These are phyloP conservation scores for Pelecanoides urinatrix DNA, from an alignment of 2,113 vertebrate species.

Conservation along the genomic window DNA sequence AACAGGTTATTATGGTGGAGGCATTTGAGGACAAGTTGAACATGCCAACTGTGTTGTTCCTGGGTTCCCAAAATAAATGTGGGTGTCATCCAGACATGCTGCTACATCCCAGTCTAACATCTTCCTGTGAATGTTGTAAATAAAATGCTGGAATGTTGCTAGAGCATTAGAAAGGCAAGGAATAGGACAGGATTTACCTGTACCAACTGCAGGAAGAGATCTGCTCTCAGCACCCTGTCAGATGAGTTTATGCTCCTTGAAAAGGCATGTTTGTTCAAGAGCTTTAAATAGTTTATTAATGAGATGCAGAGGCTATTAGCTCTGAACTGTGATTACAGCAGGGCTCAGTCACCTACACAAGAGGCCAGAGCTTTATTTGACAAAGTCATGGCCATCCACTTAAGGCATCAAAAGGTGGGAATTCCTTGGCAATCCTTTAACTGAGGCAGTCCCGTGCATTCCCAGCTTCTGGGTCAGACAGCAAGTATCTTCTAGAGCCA, in stretches of 20 bases:
- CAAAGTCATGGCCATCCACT: not conserved
- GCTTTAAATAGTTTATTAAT: constrained; percentile 44
- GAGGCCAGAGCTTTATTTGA: not conserved
- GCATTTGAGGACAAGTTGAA: constrained; percentile 61
- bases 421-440: not conserved
- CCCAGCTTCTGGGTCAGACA: not conserved
- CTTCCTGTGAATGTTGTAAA: constrained; percentile 35
- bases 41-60: constrained; percentile 34
- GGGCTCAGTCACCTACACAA: not conserved
- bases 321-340: not conserved
- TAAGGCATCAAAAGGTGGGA: not conserved
- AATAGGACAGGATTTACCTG: constrained; percentile 59
- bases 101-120: constrained; percentile 44
- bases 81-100: constrained; percentile 58
- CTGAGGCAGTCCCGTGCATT: not conserved
- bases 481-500: not conserved
- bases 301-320: not conserved
- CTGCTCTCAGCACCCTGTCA: not conserved
- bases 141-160: constrained; percentile 59
- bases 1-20: constrained; percentile 61
- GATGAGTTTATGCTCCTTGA: constrained; percentile 28
- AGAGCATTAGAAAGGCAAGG: constrained; percentile 23
- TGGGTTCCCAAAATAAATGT: constrained; percentile 58
- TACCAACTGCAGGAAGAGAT: not conserved
- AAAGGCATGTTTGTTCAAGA: constrained; percentile 34